phyloP scores from a whole-genome alignment of 2,113 vertebrate species.

The Haemorhous mexicanus region DNA sequence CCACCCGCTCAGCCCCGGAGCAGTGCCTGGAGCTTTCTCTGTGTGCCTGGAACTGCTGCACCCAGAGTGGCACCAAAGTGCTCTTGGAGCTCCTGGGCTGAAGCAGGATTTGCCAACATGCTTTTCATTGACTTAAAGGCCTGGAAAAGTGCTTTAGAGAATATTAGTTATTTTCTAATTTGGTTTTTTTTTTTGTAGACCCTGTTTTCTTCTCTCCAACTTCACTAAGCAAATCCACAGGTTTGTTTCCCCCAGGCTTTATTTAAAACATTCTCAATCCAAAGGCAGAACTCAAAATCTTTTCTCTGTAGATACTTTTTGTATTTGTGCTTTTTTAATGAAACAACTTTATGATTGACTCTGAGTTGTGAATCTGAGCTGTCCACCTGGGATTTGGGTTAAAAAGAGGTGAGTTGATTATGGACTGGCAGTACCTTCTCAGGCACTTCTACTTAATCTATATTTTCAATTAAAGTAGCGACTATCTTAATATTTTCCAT shows the following conservation, averaged over 20 bases:
- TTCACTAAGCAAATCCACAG: not conserved
- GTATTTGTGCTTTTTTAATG: not conserved
- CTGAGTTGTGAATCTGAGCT: not conserved
- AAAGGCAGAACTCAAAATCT: not conserved
- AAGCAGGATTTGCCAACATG: not conserved
- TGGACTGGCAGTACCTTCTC: not conserved
- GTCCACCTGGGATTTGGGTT: not conserved
- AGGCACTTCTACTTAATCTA: not conserved
- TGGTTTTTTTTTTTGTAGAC: not conserved
- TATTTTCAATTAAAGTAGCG: not conserved
- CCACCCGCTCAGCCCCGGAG: rapidly evolving
- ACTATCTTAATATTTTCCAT: not conserved
- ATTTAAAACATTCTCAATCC: not conserved
- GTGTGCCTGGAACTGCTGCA: not conserved
- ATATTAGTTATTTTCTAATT: not conserved
- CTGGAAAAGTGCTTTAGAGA: not conserved
- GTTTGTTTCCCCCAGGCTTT: not conserved
- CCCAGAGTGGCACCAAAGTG: too few species aligned
- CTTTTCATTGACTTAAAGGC: not conserved
- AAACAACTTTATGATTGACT: not conserved
- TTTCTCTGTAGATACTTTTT: not conserved
- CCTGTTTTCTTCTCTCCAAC: not conserved
- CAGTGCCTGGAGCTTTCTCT: rapidly evolving
- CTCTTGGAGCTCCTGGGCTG: not conserved
- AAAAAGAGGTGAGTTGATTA: not conserved